phyloP scores from a whole-genome alignment of 2,888 invertebrate genomes.

The Gastrophysa polygoni region DNA sequence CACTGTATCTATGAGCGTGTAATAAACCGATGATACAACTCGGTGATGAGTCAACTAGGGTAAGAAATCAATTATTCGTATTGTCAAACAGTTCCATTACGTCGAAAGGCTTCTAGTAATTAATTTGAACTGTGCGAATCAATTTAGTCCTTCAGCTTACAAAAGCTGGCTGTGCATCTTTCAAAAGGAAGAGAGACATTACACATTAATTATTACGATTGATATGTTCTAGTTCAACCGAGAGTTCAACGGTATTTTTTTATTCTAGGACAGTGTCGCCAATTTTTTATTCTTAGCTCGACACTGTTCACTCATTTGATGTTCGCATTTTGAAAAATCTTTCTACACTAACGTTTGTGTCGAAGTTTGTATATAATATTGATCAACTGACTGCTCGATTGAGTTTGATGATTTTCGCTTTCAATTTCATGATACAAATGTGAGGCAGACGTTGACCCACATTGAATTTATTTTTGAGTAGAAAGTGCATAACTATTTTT shows the following conservation, averaged over 20 bases:
- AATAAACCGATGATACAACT: too few relatives aligned
- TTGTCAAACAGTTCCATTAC: background rate
- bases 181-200: background rate
- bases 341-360: too few relatives aligned
- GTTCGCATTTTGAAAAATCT: too few relatives aligned
- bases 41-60: too few relatives aligned
- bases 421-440: too few relatives aligned
- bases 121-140: background rate
- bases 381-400: too few relatives aligned
- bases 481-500: background rate
- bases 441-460: slow-evolving; percentile 16
- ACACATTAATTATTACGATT: background rate
- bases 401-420: too few relatives aligned
- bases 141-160: background rate
- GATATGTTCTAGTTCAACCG: background rate
- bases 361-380: too few relatives aligned
- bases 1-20: too few relatives aligned
- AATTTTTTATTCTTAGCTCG: background rate
- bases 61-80: too few relatives aligned
- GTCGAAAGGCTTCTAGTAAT: background rate
- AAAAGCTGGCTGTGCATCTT: background rate
- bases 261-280: background rate
- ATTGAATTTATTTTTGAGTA: slow-evolving; percentile 20
- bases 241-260: background rate
- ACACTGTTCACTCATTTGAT: too few relatives aligned